phyloP scores from a whole-genome alignment of 2,113 vertebrate genomes.

The Hydropotes inermis region DNA sequence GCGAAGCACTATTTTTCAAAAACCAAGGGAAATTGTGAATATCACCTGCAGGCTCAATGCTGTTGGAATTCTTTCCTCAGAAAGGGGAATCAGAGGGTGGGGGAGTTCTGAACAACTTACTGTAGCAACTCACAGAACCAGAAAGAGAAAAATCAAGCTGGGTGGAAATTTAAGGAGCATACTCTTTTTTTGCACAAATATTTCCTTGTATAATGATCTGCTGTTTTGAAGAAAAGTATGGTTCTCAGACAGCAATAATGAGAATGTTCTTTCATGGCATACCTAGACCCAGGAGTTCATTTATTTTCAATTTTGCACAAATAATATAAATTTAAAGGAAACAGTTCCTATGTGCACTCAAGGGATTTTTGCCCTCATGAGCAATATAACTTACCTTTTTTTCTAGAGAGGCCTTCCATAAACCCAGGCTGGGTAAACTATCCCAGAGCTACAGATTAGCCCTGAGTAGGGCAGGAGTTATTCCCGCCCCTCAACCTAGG shows the following conservation, averaged over 20 bases:
- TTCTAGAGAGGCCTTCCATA: not conserved
- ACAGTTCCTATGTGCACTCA: not conserved
- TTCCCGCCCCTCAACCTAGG: not conserved
- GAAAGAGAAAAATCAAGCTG: not conserved
- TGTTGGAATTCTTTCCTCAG: slow-evolving; percentile 38
- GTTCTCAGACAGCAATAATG: not conserved
- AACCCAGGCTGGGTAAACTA: not conserved
- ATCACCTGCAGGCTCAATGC: not conserved
- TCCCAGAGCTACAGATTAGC: not conserved
- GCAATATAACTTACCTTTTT: slow-evolving; percentile 14
- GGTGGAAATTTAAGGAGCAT: not conserved
- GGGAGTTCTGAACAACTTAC: not conserved
- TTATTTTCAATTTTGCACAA: slow-evolving; percentile 51
- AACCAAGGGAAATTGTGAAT: not conserved
- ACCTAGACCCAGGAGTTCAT: not conserved
- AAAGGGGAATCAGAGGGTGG: slow-evolving; percentile 14
- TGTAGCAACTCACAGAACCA: slow-evolving; percentile 10
- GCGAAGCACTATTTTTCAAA: not conserved
- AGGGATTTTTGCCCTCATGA: not conserved
- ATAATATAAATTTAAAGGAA: slow-evolving; percentile 44
- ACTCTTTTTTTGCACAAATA: slow-evolving; percentile 4
- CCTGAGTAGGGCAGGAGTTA: not conserved
- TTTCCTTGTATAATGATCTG: slow-evolving; percentile 28
- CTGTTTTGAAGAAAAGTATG: not conserved
- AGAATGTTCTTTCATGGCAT: slow-evolving; percentile 34